phyloP scores from a whole-genome alignment of 2,113 vertebrate species.

The Strix aluco region DNA sequence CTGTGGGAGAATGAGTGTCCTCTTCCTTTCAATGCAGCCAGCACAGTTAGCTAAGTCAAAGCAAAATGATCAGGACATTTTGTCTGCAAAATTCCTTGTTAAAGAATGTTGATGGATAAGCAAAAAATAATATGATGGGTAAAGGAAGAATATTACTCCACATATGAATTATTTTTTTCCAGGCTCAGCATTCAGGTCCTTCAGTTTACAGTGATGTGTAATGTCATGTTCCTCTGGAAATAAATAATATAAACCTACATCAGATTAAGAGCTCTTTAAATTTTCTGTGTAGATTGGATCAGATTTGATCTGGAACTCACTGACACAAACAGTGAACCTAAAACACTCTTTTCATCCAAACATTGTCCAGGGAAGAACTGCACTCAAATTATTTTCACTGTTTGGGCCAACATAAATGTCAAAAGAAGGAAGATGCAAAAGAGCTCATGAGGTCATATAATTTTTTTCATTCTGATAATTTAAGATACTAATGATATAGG shows the following conservation, averaged over 20 bases:
- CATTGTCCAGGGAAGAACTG: background rate
- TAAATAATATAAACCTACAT: background rate
- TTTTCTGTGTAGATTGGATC: conserved; percentile 7
- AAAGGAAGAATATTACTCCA: background rate
- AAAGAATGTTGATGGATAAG: background rate
- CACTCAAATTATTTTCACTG: conserved; percentile 3
- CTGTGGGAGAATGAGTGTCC: background rate
- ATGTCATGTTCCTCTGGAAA: background rate
- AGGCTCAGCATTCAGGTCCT: background rate
- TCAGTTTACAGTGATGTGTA: background rate
- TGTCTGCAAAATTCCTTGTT: background rate
- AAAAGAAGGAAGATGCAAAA: background rate
- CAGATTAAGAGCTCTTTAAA: background rate
- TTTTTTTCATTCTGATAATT: background rate
- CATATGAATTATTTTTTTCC: background rate
- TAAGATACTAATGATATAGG: background rate
- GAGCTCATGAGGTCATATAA: background rate
- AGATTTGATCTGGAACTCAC: conserved; percentile 18
- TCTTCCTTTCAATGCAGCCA: background rate
- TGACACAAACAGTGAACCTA: conserved; percentile 1
- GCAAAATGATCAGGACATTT: background rate
- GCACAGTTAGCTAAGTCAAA: background rate
- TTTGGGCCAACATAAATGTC: conserved; percentile 9
- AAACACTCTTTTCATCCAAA: conserved; percentile 18
- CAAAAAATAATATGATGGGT: background rate